These are phyloP conservation scores for Merluccius polli DNA, from an alignment of 2,797 vertebrate genomes.

Conservation along the genomic window DNA sequence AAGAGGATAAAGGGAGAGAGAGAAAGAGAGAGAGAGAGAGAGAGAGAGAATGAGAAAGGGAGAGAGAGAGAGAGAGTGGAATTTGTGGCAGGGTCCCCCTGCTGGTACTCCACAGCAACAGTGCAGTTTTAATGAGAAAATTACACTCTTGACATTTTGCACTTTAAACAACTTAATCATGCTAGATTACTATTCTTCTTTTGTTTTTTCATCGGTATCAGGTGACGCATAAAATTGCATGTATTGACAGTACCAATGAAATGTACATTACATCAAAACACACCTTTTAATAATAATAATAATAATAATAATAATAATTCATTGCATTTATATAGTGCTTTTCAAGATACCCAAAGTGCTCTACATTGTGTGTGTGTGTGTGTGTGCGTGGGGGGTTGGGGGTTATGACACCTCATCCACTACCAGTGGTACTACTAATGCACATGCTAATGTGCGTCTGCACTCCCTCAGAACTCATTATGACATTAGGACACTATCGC, in stretches of 20 bases:
- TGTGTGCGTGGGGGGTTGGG: too few species aligned
- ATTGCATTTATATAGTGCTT: too few species aligned
- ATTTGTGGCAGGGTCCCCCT: conserved; percentile 66
- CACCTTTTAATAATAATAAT: too few species aligned
- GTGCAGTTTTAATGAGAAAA: not conserved
- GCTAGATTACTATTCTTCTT: not conserved
- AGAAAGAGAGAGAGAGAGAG: conserved; percentile 26
- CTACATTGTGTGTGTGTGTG: too few species aligned
- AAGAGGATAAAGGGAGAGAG: conserved; percentile 17
- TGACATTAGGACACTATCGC: too few species aligned
- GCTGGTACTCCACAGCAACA: conserved; percentile 56
- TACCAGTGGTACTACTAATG: too few species aligned
- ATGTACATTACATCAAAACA: not conserved
- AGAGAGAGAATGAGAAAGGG: conserved; percentile 53
- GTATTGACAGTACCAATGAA: not conserved
- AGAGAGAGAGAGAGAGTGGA: conserved; percentile 42
- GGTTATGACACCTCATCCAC: too few species aligned
- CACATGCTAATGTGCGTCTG: conserved; percentile 2
- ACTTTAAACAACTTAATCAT: not conserved
- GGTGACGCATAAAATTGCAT: not conserved
- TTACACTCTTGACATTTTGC: not conserved
- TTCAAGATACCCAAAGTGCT: too few species aligned
- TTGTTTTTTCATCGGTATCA: not conserved
- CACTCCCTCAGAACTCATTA: too few species aligned
- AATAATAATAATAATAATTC: too few species aligned